Evolutionary conservation across 2,888 invertebrate species (phyloP).

Genomic region (Napeogenes inachia): DNA sequence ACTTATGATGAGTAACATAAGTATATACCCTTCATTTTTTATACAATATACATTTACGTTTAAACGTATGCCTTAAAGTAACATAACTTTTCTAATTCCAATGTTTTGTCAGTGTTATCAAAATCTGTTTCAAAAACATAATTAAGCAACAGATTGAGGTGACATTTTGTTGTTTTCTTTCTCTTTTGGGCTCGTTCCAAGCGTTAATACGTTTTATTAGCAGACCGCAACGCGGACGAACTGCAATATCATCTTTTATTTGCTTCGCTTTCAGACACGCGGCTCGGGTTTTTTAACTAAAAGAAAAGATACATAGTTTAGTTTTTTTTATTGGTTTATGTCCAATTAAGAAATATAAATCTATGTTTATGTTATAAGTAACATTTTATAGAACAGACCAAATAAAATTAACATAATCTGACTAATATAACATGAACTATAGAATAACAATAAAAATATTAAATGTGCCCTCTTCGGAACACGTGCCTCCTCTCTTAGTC

Average conservation of each 20-base stretch:
- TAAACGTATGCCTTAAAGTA: no score
- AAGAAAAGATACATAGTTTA: background rate
- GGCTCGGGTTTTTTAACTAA: background rate
- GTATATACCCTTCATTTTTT: no score
- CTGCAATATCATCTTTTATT: slow-evolving; percentile 2
- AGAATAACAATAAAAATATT: no score
- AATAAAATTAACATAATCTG: no score
- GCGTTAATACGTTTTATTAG: slow-evolving; percentile 17
- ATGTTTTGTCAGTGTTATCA: no score
- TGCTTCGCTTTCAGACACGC: background rate
- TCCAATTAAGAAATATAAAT: no score
- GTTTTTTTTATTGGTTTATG: background rate
- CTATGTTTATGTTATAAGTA: background rate
- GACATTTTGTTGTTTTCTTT: slow-evolving; percentile 13
- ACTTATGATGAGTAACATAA: no score
- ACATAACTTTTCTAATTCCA: no score
- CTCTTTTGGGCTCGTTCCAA: slow-evolving; percentile 15
- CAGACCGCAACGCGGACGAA: slow-evolving; percentile 4
- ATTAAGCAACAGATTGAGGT: slow-evolving; percentile 4
- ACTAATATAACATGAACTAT: no score
- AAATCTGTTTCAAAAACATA: background rate
- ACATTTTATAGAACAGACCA: background rate
- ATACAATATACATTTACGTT: no score
- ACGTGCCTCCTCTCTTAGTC: no score
- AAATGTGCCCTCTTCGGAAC: no score